These are phyloP conservation scores for Tetragonisca angustula DNA, from an alignment of 2,888 invertebrate species.

Conservation along the genomic window DNA sequence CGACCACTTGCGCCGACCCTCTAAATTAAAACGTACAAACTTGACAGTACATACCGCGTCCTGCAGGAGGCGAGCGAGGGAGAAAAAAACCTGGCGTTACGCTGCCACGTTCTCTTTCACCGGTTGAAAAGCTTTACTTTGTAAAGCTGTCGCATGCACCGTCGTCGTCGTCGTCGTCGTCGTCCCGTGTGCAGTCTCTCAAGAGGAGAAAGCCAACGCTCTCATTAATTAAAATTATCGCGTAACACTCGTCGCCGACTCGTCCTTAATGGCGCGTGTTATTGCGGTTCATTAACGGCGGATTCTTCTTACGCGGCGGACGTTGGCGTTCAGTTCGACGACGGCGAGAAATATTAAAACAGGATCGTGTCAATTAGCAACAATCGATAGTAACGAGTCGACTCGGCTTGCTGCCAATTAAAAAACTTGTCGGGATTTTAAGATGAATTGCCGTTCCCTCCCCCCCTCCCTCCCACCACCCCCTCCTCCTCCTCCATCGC, in stretches of 20 bases:
- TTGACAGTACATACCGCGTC: slow-evolving; percentile 45
- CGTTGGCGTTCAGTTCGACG: slow-evolving; percentile 30
- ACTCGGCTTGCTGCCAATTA: background rate
- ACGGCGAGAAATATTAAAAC: background rate
- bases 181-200: slow-evolving; percentile 1
- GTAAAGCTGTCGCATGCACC: background rate
- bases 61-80: background rate
- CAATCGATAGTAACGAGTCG: slow-evolving; percentile 19
- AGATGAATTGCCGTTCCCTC: no score
- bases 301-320: background rate
- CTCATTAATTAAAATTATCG: slow-evolving; percentile 67
- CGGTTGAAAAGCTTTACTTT: slow-evolving; percentile 41
- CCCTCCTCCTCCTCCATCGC: no score
- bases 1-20: slow-evolving; percentile 50
- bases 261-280: slow-evolving; percentile 31
- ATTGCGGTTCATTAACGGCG: slow-evolving; percentile 21
- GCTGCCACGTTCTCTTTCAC: slow-evolving; percentile 16
- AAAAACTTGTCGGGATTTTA: background rate
- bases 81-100: slow-evolving; percentile 22
- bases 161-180: no score
- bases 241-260: slow-evolving; percentile 39
- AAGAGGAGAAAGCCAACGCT: slow-evolving; percentile 28
- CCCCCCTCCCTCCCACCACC: no score
- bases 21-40: slow-evolving; percentile 66
- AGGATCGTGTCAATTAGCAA: background rate